phyloP scores from a whole-genome alignment of 2,797 vertebrate species.

The Sebastes minor region DNA sequence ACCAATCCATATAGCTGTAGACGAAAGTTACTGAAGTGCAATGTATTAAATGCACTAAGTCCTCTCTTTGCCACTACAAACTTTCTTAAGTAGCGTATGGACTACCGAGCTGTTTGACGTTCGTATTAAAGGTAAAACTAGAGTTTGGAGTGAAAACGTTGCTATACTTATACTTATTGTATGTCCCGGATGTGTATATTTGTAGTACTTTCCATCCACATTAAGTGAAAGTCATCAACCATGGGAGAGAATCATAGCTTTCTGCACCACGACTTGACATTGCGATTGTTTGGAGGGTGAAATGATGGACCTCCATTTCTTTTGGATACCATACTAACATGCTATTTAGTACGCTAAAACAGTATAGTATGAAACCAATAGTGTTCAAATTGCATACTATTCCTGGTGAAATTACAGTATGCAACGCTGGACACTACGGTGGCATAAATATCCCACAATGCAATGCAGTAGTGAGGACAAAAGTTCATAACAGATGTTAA shows the following conservation, averaged over 20 bases:
- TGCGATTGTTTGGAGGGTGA: neutral
- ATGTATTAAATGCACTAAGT: conserved; percentile 69
- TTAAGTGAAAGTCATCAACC: neutral
- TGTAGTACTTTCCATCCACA: neutral
- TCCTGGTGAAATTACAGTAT: too few relatives aligned
- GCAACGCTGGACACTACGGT: too few relatives aligned
- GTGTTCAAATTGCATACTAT: too few relatives aligned
- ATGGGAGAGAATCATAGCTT: neutral
- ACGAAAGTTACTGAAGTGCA: conserved; percentile 78
- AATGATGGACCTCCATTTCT: neutral
- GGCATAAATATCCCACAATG: too few relatives aligned
- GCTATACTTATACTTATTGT: neutral
- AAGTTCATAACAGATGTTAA: too few relatives aligned
- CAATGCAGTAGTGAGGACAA: too few relatives aligned
- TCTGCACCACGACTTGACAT: neutral
- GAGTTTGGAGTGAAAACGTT: neutral
- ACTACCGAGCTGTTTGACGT: neutral
- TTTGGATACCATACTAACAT: neutral
- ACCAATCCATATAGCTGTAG: conserved; percentile 86
- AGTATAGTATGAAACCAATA: neutral
- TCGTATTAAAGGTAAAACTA: conserved; percentile 4
- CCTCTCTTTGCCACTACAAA: conserved; percentile 56
- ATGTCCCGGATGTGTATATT: neutral
- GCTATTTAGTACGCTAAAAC: neutral
- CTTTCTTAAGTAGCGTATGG: conserved; percentile 48